Evolutionary conservation across 2,888 invertebrate species (phyloP), one percentile per base, ranked within the genome.

Genomic region (Limnephilus lunatus): DNA sequence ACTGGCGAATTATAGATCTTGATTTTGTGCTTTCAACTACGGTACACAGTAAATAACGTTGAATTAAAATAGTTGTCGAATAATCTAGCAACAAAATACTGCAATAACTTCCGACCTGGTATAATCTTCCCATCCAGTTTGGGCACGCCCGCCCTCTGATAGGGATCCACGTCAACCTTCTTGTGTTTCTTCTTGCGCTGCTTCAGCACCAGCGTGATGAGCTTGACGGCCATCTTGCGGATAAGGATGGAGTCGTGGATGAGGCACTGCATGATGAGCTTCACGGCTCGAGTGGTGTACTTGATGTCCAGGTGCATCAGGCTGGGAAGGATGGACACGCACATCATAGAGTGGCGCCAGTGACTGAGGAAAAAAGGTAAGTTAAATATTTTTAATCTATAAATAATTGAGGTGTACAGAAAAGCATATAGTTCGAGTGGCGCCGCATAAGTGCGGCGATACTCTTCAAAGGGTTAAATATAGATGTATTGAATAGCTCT

Each of bases 301-400:
- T 95, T 95, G 1, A 97, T 96, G 94, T 98, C 97, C 1, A 97
- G 96, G 93, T 98, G 97, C 0, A 98, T 97, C 92, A 98, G 96
- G 94, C 97, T 96, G 2, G 97, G 96, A 14, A 99, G 95, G 95
- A 98, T 97, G 93, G 97, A 97, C 95, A 98, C 96, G 0, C 97
- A 97, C 95, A 98, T 97, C 94, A 97, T 96, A 90, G 97, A 96
- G 93, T 98, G 98, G 88, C 98, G 97, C 99, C 99, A 99, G 94
- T 98, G 98, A 35, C 98, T 97, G 94, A 95, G 94, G 90, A 94
- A 86, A 48, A 92, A 85, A 4, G 39, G 5, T 39, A 9, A 39
- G 5, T 32, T 32, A 2, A 39, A 39, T 9, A 4, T 12, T 12
- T 12, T 44, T 44, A 44, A 44, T 44, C 44, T 12, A 44, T 12